Conservation (phyloP, 2,888 invertebrate species). For the Stenotaenia linearis region DNA sequence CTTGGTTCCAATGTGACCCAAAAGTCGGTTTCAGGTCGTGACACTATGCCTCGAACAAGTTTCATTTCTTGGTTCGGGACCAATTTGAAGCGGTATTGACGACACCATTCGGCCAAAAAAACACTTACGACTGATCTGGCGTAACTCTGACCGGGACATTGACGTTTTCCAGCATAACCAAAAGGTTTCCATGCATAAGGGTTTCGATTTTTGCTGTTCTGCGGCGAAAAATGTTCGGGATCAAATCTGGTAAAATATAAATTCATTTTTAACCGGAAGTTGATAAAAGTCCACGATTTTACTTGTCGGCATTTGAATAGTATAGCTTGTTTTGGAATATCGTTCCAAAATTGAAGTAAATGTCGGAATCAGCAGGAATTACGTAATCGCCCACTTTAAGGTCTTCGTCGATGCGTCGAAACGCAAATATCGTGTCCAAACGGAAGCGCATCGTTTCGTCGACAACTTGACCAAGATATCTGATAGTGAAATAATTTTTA, state of each 20-base stretch:
- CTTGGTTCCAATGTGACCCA: not conserved
- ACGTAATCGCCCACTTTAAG: not conserved
- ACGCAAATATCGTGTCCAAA: not conserved
- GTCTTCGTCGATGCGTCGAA: not conserved
- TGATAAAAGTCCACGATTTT: not conserved
- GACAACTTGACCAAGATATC: not conserved
- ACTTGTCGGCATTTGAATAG: not conserved
- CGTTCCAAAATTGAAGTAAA: not conserved
- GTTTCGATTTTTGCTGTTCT: not conserved
- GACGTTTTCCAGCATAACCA: not conserved
- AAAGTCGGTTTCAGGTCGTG: not conserved
- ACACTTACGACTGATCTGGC: not conserved
- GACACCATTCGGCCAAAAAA: not conserved
- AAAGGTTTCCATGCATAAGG: constrained; percentile 23
- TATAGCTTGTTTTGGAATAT: not conserved
- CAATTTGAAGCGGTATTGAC: not conserved
- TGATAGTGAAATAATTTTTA: too few relatives aligned
- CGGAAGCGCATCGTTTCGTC: not conserved
- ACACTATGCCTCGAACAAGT: not conserved
- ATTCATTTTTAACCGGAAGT: not conserved
- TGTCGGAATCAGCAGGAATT: not conserved
- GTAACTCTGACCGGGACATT: not conserved
- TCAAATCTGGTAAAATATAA: not conserved
- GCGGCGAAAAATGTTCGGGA: not conserved
- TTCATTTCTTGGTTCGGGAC: not conserved